These are phyloP conservation scores for Colletes collaris DNA, from an alignment of 2,888 invertebrate species.

Conservation along the genomic window DNA sequence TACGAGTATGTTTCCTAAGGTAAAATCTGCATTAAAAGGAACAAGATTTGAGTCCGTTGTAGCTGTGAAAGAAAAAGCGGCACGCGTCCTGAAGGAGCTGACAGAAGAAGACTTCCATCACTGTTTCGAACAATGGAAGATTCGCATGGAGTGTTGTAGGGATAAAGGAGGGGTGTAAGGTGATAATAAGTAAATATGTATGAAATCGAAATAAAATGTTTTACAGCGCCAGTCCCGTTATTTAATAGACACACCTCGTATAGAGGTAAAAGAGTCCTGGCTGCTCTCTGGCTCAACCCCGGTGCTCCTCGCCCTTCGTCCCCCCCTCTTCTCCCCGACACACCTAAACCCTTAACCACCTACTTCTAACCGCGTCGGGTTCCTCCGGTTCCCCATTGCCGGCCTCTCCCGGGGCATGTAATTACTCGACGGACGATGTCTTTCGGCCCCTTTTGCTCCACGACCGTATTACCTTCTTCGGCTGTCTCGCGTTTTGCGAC, in stretches of 20 bases:
- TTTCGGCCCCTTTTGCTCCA: conserved; percentile 69
- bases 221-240: too few species aligned
- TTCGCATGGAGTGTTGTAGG: too few species aligned
- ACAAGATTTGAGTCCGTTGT: too few species aligned
- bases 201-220: too few species aligned
- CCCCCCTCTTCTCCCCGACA: conserved; percentile 16
- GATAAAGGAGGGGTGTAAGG: too few species aligned
- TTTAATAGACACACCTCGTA: conserved; percentile 1
- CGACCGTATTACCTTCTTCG: conserved; percentile 51
- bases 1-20: too few species aligned
- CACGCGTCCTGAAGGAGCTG: too few species aligned
- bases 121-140: too few species aligned
- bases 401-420: conserved; percentile 68
- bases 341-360: conserved; percentile 63
- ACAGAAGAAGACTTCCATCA: too few species aligned
- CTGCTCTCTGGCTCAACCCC: conserved; percentile 19
- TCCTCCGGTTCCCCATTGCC: conserved; percentile 60
- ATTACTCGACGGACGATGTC: conserved; percentile 70
- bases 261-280: conserved; percentile 62
- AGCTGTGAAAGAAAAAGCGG: too few species aligned
- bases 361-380: conserved; percentile 68
- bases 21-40: too few species aligned
- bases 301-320: not conserved
- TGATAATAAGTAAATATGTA: too few species aligned
- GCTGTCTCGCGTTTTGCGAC: conserved; percentile 5